Percentiles rank a stretch among this genome's conserved stretches.
Conservation (phyloP, 2,888 invertebrate genomes). For the Scaptomyza parva region DNA sequence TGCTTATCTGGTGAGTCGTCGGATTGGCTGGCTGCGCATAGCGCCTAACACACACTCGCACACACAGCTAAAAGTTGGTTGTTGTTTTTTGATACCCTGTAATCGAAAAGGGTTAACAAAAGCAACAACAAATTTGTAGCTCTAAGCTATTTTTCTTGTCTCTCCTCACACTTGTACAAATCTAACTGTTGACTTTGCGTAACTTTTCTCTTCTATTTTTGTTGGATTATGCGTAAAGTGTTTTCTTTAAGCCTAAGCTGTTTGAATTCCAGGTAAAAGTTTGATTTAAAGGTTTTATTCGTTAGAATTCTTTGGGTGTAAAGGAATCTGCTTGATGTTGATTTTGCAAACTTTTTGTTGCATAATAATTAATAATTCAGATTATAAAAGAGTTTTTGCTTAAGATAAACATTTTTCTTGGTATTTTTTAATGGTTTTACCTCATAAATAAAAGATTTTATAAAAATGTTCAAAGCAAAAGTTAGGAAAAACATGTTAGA, state of each 20-base stretch:
- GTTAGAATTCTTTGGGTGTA: not conserved
- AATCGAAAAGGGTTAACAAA: slow-evolving; percentile 5
- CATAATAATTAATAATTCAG: no score
- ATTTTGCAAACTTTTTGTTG: no score
- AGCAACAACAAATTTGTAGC: not conserved
- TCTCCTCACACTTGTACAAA: not conserved
- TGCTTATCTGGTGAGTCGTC: slow-evolving; percentile 73
- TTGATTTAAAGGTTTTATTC: not conserved
- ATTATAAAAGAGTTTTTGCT: no score
- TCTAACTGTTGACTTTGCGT: not conserved
- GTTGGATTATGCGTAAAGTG: not conserved
- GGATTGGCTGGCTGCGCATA: slow-evolving; percentile 62
- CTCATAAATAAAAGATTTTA: no score
- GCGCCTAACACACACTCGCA: slow-evolving; percentile 26
- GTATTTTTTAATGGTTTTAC: no score
- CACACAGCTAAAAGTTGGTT: slow-evolving; percentile 49
- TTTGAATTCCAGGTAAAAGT: not conserved
- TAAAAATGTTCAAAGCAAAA: no score
- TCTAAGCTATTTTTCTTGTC: not conserved
- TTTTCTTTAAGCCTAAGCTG: not conserved
- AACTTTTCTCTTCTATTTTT: not conserved
- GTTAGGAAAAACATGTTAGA: no score
- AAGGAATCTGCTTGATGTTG: not conserved
- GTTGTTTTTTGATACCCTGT: slow-evolving; percentile 37
- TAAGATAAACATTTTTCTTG: no score